Conservation (phyloP, 2,888 invertebrate species). For the Oscheius onirici region DNA sequence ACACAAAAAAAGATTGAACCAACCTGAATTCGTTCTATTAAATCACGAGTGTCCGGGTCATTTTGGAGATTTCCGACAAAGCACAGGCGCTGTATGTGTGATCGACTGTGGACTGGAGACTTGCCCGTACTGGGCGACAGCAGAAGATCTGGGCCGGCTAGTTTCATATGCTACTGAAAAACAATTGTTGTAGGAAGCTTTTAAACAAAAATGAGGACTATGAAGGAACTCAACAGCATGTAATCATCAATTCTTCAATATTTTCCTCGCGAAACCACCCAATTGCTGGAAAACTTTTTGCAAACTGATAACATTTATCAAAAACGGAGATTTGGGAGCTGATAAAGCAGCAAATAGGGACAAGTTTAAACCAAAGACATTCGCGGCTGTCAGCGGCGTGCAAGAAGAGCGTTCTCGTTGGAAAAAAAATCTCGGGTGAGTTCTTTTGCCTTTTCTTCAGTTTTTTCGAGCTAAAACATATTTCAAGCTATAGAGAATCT, state of each 20-base stretch:
- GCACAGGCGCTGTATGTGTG: constrained; percentile 1
- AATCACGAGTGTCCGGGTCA: background rate
- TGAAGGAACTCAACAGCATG: background rate
- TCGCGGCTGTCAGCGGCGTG: too few species aligned
- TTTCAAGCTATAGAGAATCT: too few species aligned
- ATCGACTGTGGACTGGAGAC: constrained; percentile 1
- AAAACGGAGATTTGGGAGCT: too few species aligned
- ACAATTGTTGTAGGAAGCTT: background rate
- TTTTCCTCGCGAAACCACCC: too few species aligned
- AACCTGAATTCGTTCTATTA: background rate
- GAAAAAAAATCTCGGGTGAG: too few species aligned
- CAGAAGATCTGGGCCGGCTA: background rate
- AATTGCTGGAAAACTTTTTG: too few species aligned
- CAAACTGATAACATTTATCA: too few species aligned
- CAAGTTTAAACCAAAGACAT: too few species aligned
- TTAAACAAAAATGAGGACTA: background rate
- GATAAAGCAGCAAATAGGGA: too few species aligned
- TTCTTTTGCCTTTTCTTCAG: too few species aligned
- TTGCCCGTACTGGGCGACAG: constrained; percentile 4
- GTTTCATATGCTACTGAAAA: constrained; percentile 13
- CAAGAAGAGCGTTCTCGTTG: too few species aligned
- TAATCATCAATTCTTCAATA: background rate
- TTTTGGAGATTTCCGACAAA: constrained; percentile 1
- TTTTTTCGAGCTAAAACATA: too few species aligned
- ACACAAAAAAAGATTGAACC: background rate